phyloP scores from a whole-genome alignment of 2,888 invertebrate species.

The Corbicula japonica region DNA sequence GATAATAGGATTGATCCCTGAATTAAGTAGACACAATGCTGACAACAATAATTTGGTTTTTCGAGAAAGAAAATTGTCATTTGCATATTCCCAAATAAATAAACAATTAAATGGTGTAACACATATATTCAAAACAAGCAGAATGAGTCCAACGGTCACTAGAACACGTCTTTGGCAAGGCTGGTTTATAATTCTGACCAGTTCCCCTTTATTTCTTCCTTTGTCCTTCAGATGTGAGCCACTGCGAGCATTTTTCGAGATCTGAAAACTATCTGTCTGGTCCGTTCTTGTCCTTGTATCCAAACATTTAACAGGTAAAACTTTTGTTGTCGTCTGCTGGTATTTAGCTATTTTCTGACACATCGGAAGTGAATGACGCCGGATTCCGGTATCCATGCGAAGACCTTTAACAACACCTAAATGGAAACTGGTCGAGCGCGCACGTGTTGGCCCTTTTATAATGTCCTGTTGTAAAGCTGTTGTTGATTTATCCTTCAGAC shows the following conservation, averaged over 20 bases:
- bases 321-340: background rate
- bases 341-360: background rate
- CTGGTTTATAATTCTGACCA: background rate
- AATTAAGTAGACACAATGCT: background rate
- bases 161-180: background rate
- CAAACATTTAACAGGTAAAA: no score
- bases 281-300: no score
- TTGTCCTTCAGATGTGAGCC: background rate
- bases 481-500: background rate
- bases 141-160: background rate
- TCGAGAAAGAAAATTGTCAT: background rate
- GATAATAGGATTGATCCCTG: constrained; percentile 5
- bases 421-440: no score
- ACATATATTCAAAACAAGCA: background rate
- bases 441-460: background rate
- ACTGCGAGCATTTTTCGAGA: background rate
- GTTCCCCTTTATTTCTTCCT: background rate
- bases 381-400: background rate
- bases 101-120: background rate
- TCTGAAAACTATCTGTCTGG: background rate
- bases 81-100: background rate
- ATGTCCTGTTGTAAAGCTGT: background rate
- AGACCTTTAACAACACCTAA: background rate
- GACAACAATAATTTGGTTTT: background rate
- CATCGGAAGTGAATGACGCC: background rate